phyloP scores from a whole-genome alignment of 2,888 invertebrate genomes.

The Syrista parreyssii region DNA sequence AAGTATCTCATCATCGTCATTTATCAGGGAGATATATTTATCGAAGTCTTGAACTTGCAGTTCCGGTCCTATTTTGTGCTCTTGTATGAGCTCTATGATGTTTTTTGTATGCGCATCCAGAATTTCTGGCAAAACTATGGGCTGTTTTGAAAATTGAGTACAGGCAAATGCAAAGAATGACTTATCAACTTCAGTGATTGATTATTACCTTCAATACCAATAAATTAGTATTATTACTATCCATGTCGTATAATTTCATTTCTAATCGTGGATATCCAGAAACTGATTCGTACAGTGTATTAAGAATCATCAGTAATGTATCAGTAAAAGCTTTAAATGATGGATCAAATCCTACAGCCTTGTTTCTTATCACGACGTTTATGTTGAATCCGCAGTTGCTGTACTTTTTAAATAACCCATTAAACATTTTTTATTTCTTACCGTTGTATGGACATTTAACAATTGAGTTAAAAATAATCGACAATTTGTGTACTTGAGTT shows the following conservation, averaged over 20 bases:
- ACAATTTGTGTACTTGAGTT: not conserved
- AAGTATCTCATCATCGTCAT: constrained; percentile 70
- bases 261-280: constrained; percentile 82
- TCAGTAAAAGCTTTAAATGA: constrained; percentile 80
- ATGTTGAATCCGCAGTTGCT: constrained; percentile 78
- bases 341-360: constrained; percentile 78
- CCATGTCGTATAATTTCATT: constrained; percentile 74
- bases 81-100: constrained; percentile 75
- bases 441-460: not conserved
- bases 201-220: constrained; percentile 37
- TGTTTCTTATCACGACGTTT: constrained; percentile 71
- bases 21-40: constrained; percentile 80
- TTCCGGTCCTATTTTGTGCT: constrained; percentile 81
- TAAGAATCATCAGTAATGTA: constrained; percentile 77
- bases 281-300: constrained; percentile 80
- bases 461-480: not conserved
- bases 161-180: not conserved
- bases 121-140: constrained; percentile 79
- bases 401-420: constrained; percentile 67
- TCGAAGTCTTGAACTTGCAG: constrained; percentile 80
- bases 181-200: not conserved
- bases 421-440: not conserved
- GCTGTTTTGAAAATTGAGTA: constrained; percentile 66
- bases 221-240: constrained; percentile 66
- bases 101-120: constrained; percentile 73